Percentiles rank a stretch among this genome's conserved stretches.
These are phyloP conservation scores for Oscheius myriophilus DNA, from an alignment of 2,888 invertebrate species.

Conservation along the genomic window DNA sequence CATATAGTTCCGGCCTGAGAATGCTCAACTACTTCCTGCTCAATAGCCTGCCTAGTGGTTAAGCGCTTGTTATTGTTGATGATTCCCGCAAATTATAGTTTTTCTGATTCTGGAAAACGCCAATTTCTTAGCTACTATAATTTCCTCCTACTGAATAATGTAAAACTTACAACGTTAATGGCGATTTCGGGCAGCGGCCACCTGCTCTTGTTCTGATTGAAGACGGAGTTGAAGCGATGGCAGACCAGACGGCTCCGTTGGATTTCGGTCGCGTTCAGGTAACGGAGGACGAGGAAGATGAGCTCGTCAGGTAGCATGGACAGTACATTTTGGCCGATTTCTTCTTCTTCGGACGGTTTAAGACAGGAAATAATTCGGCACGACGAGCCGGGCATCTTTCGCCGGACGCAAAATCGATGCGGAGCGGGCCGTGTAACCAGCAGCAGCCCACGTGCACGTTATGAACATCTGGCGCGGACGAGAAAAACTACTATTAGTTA, in stretches of 20 bases:
- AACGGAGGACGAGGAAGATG: constrained; percentile 2
- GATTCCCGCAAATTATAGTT: too few species aligned
- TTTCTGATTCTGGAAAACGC: too few species aligned
- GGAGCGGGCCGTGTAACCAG: constrained; percentile 29
- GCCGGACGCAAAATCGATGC: constrained; percentile 26
- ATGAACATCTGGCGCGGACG: constrained; percentile 23
- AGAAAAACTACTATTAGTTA: background rate
- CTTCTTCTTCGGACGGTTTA: background rate
- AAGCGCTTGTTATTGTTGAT: too few species aligned
- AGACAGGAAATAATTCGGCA: constrained; percentile 23
- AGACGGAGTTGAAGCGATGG: constrained; percentile 1
- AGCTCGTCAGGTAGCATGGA: constrained; percentile 6
- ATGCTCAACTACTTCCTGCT: too few species aligned
- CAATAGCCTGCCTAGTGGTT: too few species aligned
- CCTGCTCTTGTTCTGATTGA: constrained; percentile 1
- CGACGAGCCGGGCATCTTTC: constrained; percentile 27
- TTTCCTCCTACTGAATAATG: too few species aligned
- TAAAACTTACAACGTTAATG: constrained; percentile 19
- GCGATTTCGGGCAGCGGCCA: constrained; percentile 2
- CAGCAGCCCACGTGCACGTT: constrained; percentile 23
- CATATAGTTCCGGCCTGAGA: too few species aligned
- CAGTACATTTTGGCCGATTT: background rate
- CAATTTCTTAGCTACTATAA: too few species aligned
- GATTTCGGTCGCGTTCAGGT: constrained; percentile 6
- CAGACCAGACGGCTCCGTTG: constrained; percentile 8